Evolutionary conservation across 2,888 invertebrate species (phyloP), one percentile per base, ranked within the genome.

Genomic region (Congeria kusceri): DNA sequence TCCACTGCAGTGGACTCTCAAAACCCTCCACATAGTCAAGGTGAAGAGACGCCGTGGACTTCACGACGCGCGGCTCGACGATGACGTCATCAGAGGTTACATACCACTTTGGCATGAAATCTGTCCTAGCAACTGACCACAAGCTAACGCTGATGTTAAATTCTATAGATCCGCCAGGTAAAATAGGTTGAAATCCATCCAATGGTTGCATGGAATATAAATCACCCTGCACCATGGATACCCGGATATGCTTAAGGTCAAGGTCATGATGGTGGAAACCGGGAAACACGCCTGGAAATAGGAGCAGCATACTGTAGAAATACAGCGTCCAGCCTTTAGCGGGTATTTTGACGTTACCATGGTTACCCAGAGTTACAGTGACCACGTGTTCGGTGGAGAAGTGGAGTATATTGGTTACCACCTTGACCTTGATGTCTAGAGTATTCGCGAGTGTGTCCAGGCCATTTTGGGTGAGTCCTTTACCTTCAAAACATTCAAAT

Each of bases 81-180:
- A 13, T 29, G 18, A n/a, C 58, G 23, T 53, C 44, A 46, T 61
- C 58, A 2, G 86, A 84, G 1, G 83, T 69, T 1, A 90, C 75
- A 23, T 86, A 88, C 90, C 90, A 91, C 49, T 87, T 84, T 1
- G 88, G 89, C 85, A 88, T 85, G 3, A 81, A 64, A 47, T 90
- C 90, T 0, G 89, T 87, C 27, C 85, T 74, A 0, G 88, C 59
- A 0, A 91, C 82, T 0, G 85, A 85, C 86, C 87, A 89, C 64
- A 71, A 68, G 9, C 65, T 47, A 0, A 75, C 71, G 20, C 76
- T 68, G 20, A 85, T 75, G 44, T 69, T 83, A 56, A 73, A 57
- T 11, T 58, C 76, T 47, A 66, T 76, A 27, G 23, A 11, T 11
- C 49, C 64, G 1, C 71, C 65, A 7, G 84, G 83, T 5, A 57